Evolutionary conservation across 2,888 invertebrate species (phyloP).

Genomic region (Marronus borbonicus): DNA sequence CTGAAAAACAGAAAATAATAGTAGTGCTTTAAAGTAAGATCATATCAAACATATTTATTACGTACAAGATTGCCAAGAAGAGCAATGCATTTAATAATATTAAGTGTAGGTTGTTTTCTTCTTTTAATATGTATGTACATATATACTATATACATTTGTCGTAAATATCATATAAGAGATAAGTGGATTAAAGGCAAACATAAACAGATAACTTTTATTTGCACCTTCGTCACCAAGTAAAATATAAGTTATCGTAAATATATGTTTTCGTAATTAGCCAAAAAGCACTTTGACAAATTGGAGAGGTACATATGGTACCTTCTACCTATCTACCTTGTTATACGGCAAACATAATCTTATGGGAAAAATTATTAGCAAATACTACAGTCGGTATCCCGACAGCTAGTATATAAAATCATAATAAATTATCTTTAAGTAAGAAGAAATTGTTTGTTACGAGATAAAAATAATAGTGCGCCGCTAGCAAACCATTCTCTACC

Average conservation of each 20-base stretch:
- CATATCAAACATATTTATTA: too few species aligned
- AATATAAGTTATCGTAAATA: background rate
- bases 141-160: conserved; percentile 3
- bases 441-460: background rate
- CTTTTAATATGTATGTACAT: background rate
- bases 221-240: background rate
- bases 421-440: too few species aligned
- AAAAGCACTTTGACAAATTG: conserved; percentile 22
- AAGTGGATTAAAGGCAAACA: conserved; percentile 43
- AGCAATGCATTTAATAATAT: conserved; percentile 19
- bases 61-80: too few species aligned
- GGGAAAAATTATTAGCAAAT: too few species aligned
- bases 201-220: background rate
- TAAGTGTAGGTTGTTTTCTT: background rate
- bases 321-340: background rate
- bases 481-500: background rate
- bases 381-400: too few species aligned
- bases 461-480: background rate
- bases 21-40: too few species aligned
- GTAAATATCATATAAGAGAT: background rate
- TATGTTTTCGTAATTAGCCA: conserved; percentile 26
- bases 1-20: too few species aligned
- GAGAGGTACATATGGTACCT: background rate
- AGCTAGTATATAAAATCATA: too few species aligned
- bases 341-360: background rate